Percentiles rank a stretch among this genome's conserved stretches.
phyloP scores from a whole-genome alignment of 1,140 invertebrate genomes.

The Hylyphantes graminicola region DNA sequence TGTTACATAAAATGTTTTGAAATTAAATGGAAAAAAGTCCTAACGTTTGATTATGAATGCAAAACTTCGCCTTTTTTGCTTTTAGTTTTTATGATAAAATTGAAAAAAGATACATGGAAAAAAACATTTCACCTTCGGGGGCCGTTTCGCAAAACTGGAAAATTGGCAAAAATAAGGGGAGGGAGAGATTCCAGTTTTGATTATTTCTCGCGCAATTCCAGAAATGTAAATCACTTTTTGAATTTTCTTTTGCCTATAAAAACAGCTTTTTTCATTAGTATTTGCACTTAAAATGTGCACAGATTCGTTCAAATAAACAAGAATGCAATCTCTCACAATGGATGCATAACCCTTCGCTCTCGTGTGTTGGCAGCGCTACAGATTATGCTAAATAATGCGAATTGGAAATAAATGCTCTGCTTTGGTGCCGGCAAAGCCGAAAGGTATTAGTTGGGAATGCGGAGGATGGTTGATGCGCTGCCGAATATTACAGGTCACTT shows the following conservation, averaged over 20 bases:
- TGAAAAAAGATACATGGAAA: slow-evolving; percentile 43
- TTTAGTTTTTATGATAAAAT: slow-evolving; percentile 33
- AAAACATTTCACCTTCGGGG: slow-evolving; percentile 45
- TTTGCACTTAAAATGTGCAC: slow-evolving; percentile 15
- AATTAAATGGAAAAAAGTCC: slow-evolving; percentile 19
- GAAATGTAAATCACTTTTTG: slow-evolving; percentile 12
- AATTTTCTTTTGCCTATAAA: not conserved
- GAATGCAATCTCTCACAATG: not conserved
- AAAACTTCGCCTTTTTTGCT: slow-evolving; percentile 23
- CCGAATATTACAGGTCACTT: too few relatives aligned
- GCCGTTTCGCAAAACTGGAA: slow-evolving; percentile 31
- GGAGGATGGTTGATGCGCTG: too few relatives aligned
- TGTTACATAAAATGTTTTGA: slow-evolving; percentile 2
- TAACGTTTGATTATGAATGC: slow-evolving; percentile 19
- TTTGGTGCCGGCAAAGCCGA: too few relatives aligned
- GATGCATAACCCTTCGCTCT: too few relatives aligned
- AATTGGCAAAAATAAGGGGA: slow-evolving; percentile 26
- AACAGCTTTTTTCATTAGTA: slow-evolving; percentile 22
- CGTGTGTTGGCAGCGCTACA: too few relatives aligned
- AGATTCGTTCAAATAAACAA: not conserved
- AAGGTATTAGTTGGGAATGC: too few relatives aligned
- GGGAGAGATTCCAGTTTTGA: not conserved
- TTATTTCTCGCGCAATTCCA: not conserved
- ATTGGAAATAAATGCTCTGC: too few relatives aligned
- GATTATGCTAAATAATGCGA: too few relatives aligned